These are phyloP conservation scores for Myotis davidii DNA, from an alignment of 2,113 vertebrate species.

Conservation along the genomic window DNA sequence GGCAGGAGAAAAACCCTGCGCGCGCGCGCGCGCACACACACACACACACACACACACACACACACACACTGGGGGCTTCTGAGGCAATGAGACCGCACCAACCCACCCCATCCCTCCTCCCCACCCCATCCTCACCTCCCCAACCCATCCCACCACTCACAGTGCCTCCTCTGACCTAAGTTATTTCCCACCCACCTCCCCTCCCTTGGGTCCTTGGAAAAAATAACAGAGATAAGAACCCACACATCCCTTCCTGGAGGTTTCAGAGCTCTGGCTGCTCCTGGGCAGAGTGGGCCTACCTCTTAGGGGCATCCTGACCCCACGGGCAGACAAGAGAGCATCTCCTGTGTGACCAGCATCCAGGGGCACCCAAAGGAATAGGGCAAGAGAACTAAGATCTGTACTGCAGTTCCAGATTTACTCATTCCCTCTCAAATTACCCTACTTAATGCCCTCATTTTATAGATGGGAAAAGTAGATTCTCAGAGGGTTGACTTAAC, in stretches of 20 bases:
- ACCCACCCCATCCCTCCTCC: not conserved
- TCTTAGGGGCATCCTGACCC: not conserved
- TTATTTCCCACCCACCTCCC: not conserved
- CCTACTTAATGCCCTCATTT: not conserved
- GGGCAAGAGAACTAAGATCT: not conserved
- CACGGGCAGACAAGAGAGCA: not conserved
- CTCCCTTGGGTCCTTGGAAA: not conserved
- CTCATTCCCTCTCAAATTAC: slow-evolving; percentile 3
- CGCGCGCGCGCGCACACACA: too few species aligned
- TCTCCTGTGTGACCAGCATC: not conserved
- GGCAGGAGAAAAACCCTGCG: not conserved
- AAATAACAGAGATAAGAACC: not conserved
- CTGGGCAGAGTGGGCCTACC: not conserved
- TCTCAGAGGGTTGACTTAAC: not conserved
- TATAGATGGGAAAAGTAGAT: not conserved
- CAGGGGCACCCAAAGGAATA: not conserved
- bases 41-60: too few species aligned
- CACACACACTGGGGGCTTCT: not conserved
- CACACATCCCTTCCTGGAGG: not conserved
- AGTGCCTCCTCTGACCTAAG: not conserved
- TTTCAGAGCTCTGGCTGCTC: slow-evolving; percentile 16
- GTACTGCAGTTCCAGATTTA: not conserved
- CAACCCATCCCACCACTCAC: not conserved
- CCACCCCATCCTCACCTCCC: not conserved
- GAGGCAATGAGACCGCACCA: not conserved